Evolutionary conservation across 92 coral and sea anemone species (phyloP), one percentile per base, ranked within the genome.

Genomic region (Plumapathes pennacea): DNA sequence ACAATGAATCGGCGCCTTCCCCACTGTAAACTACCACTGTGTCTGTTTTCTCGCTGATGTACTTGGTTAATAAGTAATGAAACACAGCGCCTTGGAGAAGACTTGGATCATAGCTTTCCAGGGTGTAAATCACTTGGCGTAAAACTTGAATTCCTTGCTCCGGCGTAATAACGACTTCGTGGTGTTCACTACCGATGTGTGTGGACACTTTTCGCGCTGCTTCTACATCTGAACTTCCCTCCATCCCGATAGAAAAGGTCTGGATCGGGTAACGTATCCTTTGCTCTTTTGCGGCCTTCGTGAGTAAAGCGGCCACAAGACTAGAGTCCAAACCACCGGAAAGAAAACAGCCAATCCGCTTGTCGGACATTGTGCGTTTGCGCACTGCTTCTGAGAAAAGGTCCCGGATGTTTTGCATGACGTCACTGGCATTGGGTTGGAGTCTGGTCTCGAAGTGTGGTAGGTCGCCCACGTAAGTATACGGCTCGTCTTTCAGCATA

Each of bases 161-260:
- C 28, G 78, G 62, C 21, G 77, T 77, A 27, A 77, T 68, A 40
- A 67, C 44, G 43, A 77, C 30, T 64, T 69, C 84, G 36, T 77
- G 84, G 25, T 77, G 84, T 18, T 69, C 84, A 14, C 67, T 66
- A 39, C 69, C 70, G 10, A 69, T 53, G 46, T 73, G 72, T 9
- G 27, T 60, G 40, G 85, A 73, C 34, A 78, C 80, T 47, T 66
- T 27, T 12, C 85, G 80, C 25, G 85, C 85, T 15, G 85, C 85
- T 25, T 67, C 85, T 9, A 78, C 65, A 44, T 78, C 85, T 3
- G 62, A 39, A 38, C 81, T 74, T 43, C 81, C 81, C 54, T 66
- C 81, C 18, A 54, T 61, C 23, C 81, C 81, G 27, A 74, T 46
- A 20, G 76, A 67, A 29, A 64, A 74, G 54, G 81, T 66, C 48